phyloP scores from a whole-genome alignment of 2,888 invertebrate species.

The Zaprionus lineosus region DNA sequence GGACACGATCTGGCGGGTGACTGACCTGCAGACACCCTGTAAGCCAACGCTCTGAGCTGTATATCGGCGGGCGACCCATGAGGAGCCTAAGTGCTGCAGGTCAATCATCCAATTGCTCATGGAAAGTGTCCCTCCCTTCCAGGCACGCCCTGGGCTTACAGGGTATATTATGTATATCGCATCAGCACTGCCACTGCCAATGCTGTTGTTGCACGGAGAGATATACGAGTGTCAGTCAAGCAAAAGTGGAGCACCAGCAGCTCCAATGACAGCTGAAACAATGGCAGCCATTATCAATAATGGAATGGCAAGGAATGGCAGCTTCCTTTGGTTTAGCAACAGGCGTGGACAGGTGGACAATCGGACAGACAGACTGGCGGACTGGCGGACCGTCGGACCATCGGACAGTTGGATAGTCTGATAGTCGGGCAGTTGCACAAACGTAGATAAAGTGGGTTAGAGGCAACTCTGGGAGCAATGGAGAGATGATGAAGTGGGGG shows the following conservation, averaged over 20 bases:
- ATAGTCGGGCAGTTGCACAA: too few species aligned
- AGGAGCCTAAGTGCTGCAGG: too few species aligned
- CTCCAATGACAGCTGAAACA: conserved; percentile 48
- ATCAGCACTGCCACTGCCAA: conserved; percentile 22
- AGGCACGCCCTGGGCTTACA: too few species aligned
- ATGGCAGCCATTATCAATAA: conserved; percentile 51
- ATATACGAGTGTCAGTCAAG: conserved; percentile 28
- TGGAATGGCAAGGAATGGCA: conserved; percentile 12
- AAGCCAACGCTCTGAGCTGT: too few species aligned
- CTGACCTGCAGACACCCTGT: conserved; percentile 1
- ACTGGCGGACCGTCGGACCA: too few species aligned
- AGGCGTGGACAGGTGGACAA: conserved; percentile 1
- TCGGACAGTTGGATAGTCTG: not conserved
- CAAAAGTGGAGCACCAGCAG: conserved; percentile 27
- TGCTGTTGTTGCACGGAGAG: conserved; percentile 8
- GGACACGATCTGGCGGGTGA: not conserved
- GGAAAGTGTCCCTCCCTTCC: too few species aligned
- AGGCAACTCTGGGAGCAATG: too few species aligned
- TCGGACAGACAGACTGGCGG: not conserved
- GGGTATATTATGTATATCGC: too few species aligned
- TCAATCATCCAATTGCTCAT: too few species aligned
- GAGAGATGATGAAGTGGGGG: not conserved
- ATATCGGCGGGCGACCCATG: too few species aligned
- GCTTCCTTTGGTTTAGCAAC: conserved; percentile 19
- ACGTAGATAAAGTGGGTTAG: too few species aligned